Percentiles rank a stretch among this genome's conserved stretches.
These are phyloP conservation scores for Suricata suricatta DNA, from an alignment of 2,113 vertebrate species.

Conservation along the genomic window DNA sequence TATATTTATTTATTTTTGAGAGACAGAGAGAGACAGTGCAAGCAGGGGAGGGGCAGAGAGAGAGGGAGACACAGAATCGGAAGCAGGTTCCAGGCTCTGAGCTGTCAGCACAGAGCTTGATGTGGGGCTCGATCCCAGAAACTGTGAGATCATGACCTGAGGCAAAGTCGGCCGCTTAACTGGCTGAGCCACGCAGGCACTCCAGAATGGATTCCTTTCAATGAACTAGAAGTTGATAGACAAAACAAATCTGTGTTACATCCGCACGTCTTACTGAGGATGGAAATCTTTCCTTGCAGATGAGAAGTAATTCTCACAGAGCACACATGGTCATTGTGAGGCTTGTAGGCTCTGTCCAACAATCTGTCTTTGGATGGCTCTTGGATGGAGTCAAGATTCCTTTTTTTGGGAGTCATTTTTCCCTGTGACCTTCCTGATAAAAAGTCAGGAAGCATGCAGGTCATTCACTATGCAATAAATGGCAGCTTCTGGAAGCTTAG, in stretches of 20 bases:
- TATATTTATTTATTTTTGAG: no score
- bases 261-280: neutral
- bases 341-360: neutral
- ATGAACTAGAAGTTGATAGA: neutral
- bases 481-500: neutral
- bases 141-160: no score
- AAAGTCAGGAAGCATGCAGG: neutral
- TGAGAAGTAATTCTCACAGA: neutral
- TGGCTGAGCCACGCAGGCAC: no score
- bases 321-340: fast-evolving
- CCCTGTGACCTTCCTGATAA: neutral
- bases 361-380: neutral
- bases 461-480: neutral
- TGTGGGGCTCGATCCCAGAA: no score
- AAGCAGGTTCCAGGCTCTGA: no score
- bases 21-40: no score
- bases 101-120: no score
- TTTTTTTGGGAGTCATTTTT: neutral
- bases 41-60: no score
- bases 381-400: neutral
- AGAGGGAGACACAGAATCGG: no score
- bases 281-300: neutral
- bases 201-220: neutral
- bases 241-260: neutral
- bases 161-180: no score